Evolutionary conservation across 2,888 invertebrate genomes (phyloP), one percentile per base, ranked within the genome.

Genomic region (Trissolcus japonicus): DNA sequence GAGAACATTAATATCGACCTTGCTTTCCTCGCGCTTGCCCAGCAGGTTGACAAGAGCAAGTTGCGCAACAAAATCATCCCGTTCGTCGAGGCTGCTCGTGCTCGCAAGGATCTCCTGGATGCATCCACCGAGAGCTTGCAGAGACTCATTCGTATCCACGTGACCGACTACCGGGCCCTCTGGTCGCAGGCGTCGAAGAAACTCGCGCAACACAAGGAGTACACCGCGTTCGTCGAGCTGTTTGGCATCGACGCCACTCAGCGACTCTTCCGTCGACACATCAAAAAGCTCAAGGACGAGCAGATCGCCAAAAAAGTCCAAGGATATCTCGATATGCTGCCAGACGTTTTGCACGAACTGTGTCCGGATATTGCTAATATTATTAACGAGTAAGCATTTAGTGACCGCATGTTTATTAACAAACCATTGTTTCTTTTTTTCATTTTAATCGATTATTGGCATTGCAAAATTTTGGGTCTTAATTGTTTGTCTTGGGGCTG

Each of bases 1-100:
- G 96, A 97, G 86, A 98, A 97, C 85, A 97, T 99, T 80, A 99
- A 99, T 88, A 95, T 98, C 46, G 98, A 99, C 86, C 92, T 95
- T 84, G 96, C 98, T 25, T 96, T 98, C 88, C 92, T 97, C 85
- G 91, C 96, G 63, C 90, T 98, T 69, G 98, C 97, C 29, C 98
- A 98, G 90, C 93, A 97, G 90, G 94, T 98, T 80, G 98, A 98
- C 87, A 95, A 96, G 87, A 94, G 95, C 51, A 97, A 97, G 90
- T 93, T 94, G 72, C 91, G 94, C 79, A 92, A 92, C 81, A 94
- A 94, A 88, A 91, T 94, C 76, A 90, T 94, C 74, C 93, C 94
- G 21, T 96, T 94, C 86, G 91, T 93, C 7, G 98, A 98, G 87
- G 97, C 98, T 4, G 92, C 96, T 53, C 92, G 95, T 81, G 93